Conservation (phyloP, 2,113 vertebrate species). For the Sturnus vulgaris region DNA sequence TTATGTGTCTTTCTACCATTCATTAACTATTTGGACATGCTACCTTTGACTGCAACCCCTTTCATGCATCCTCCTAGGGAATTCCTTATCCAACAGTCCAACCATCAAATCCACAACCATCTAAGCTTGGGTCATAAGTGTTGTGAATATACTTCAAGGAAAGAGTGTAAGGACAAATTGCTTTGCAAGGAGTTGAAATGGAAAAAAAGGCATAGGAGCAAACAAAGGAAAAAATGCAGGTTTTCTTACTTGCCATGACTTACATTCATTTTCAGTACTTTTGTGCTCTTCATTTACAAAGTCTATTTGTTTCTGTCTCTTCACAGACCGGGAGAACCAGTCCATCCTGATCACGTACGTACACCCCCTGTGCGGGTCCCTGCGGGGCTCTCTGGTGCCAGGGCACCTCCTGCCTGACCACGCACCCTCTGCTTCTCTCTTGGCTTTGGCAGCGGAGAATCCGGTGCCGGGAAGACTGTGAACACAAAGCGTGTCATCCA, state of each 20-base stretch:
- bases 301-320: background rate
- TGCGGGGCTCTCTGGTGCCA: rapidly evolving
- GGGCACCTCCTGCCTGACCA: background rate
- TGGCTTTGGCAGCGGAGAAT: conserved; percentile 72
- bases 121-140: background rate
- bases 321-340: conserved; percentile 66
- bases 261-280: too few species aligned
- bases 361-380: background rate
- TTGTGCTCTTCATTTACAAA: too few species aligned
- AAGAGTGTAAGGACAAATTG: background rate
- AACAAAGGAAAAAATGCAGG: too few species aligned
- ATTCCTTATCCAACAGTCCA: background rate
- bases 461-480: conserved; percentile 92
- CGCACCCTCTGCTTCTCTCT: background rate
- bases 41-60: too few species aligned
- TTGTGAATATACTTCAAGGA: background rate
- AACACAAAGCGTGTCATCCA: conserved; percentile 95
- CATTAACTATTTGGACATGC: background rate
- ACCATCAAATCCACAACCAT: background rate
- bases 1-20: background rate
- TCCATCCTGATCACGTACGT: conserved; percentile 40
- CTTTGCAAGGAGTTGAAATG: background rate
- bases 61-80: background rate
- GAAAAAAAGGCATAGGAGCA: background rate
- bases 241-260: too few species aligned